phyloP scores from a whole-genome alignment of 2,888 invertebrate genomes.

The Tortrix viridana region DNA sequence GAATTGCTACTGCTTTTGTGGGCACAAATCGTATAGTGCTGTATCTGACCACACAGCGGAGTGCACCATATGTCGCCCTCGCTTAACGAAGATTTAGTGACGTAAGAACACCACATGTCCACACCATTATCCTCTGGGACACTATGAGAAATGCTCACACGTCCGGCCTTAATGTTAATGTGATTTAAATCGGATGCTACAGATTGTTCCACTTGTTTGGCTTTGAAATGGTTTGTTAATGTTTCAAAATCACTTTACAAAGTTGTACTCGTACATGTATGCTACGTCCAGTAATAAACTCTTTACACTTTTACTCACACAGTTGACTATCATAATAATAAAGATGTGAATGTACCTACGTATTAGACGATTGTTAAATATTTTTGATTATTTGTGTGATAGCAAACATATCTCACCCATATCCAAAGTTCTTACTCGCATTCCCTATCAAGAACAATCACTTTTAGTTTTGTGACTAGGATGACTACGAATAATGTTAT shows the following conservation, averaged over 20 bases:
- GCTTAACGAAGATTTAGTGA: slow-evolving; percentile 72
- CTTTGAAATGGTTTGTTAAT: neutral
- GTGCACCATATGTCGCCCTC: slow-evolving; percentile 56
- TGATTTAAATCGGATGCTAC: neutral
- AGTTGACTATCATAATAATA: no score
- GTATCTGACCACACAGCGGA: slow-evolving; percentile 42
- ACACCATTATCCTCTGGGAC: slow-evolving; percentile 38
- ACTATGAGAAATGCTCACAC: slow-evolving; percentile 21
- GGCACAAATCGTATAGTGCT: slow-evolving; percentile 3
- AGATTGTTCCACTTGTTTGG: neutral
- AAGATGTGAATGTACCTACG: no score
- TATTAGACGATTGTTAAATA: no score
- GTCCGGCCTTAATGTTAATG: slow-evolving; percentile 5
- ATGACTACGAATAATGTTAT: neutral
- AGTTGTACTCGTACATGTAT: no score
- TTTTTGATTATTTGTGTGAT: no score
- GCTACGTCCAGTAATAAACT: no score
- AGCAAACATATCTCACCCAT: no score
- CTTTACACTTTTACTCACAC: no score
- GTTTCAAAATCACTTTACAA: neutral
- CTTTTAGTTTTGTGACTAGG: neutral
- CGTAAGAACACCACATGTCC: slow-evolving; percentile 50
- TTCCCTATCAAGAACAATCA: no score
- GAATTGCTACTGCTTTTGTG: neutral
- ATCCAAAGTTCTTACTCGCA: no score